These are phyloP conservation scores for Heterocephalus glaber DNA, from an alignment of 2,113 vertebrate genomes.

Conservation along the genomic window DNA sequence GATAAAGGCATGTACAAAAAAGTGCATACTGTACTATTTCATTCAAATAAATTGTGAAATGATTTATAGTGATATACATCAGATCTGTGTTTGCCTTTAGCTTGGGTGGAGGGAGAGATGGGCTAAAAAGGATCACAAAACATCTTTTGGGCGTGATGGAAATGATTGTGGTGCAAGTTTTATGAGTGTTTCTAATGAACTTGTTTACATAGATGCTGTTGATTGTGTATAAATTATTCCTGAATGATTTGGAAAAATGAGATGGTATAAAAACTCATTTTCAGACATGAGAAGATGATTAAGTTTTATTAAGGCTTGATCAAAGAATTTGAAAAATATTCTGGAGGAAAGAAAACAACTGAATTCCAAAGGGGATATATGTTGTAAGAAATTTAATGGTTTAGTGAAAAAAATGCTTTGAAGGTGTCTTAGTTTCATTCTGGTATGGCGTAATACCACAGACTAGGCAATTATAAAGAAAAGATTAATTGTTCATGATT, in stretches of 20 bases:
- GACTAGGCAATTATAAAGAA: background rate
- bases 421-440: background rate
- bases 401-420: background rate
- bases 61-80: background rate
- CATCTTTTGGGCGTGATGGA: background rate
- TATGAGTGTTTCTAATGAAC: background rate
- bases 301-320: slow-evolving; percentile 1
- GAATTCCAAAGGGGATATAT: background rate
- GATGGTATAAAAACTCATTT: background rate
- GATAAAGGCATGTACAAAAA: background rate
- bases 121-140: background rate
- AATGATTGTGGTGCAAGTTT: background rate
- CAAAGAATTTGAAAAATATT: slow-evolving; percentile 45
- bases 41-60: background rate
- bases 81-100: background rate
- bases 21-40: background rate
- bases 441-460: background rate
- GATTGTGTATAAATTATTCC: background rate
- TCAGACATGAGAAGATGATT: slow-evolving; percentile 7
- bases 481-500: background rate
- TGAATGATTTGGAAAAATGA: background rate
- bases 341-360: background rate
- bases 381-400: background rate
- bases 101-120: background rate
- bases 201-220: background rate